Conservation (phyloP, 2,113 vertebrate species). For the Tympanuchus pallidicinctus region DNA sequence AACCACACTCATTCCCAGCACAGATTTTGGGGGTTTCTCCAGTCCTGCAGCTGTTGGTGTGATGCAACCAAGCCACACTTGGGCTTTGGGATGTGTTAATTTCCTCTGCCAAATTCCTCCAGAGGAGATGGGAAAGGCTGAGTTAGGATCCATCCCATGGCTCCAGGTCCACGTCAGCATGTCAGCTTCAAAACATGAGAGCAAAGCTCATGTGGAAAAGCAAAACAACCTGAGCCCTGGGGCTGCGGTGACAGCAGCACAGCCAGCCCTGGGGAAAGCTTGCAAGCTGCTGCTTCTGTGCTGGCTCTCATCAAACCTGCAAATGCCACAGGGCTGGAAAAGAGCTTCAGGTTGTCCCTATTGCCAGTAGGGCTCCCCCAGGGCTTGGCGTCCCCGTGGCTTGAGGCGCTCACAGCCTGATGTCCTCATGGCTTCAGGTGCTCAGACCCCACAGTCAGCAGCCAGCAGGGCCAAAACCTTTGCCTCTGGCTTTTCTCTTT, state of each 20-base stretch:
- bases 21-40: neutral
- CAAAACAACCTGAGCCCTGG: rapidly evolving
- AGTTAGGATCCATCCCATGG: neutral
- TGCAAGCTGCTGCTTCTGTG: rapidly evolving
- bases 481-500: neutral
- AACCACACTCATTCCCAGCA: neutral
- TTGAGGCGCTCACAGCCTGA: too few relatives aligned
- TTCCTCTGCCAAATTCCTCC: too few relatives aligned
- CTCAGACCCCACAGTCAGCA: rapidly evolving
- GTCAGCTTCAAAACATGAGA: neutral
- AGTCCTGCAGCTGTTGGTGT: rapidly evolving
- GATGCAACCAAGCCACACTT: rapidly evolving
- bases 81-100: too few relatives aligned
- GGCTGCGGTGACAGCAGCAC: neutral
- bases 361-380: rapidly evolving
- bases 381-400: neutral
- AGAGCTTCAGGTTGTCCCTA: rapidly evolving
- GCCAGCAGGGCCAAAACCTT: rapidly evolving
- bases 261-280: neutral
- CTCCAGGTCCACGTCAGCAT: neutral
- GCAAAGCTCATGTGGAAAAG: neutral
- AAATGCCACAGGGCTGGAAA: rapidly evolving
- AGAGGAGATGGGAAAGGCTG: neutral
- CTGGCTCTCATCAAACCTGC: neutral
- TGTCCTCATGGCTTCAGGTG: neutral